Percentiles rank a stretch among this genome's conserved stretches.
These are phyloP conservation scores for Todus mexicanus DNA, from an alignment of 2,797 vertebrate species.

Conservation along the genomic window DNA sequence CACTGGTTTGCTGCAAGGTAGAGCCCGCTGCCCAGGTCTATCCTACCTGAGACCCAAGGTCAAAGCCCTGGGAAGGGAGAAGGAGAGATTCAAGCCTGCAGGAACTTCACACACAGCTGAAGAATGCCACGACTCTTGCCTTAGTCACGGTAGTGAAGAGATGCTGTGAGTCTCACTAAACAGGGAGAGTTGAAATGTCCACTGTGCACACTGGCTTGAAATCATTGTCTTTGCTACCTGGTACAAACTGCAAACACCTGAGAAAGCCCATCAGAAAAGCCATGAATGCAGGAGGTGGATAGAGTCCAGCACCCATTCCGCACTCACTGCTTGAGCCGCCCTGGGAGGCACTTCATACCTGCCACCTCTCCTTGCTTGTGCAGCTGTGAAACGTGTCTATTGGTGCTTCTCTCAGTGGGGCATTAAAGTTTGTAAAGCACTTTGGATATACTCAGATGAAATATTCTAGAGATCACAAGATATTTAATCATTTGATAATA, in stretches of 20 bases:
- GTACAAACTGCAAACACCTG: not conserved
- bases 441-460: not conserved
- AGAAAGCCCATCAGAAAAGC: not conserved
- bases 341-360: fast-evolving
- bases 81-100: not conserved
- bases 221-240: not conserved
- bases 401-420: not conserved
- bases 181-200: not conserved
- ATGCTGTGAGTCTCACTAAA: not conserved
- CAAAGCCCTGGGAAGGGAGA: not conserved
- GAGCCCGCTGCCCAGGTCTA: not conserved
- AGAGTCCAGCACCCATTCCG: fast-evolving
- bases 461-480: not conserved
- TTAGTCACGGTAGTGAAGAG: fast-evolving
- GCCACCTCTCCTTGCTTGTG: not conserved
- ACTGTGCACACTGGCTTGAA: not conserved
- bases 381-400: not conserved
- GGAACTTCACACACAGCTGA: fast-evolving
- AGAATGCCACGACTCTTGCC: fast-evolving
- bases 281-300: not conserved
- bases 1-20: not conserved
- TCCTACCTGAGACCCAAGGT: not conserved
- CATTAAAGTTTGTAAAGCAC: constrained; percentile 1
- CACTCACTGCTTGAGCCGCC: fast-evolving
- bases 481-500: constrained; percentile 44